A percentile compares a stretch with the other conserved stretches of the same genome.
Conservation (phyloP, 2,797 vertebrate species). For the Gymnoscopelus braueri region DNA sequence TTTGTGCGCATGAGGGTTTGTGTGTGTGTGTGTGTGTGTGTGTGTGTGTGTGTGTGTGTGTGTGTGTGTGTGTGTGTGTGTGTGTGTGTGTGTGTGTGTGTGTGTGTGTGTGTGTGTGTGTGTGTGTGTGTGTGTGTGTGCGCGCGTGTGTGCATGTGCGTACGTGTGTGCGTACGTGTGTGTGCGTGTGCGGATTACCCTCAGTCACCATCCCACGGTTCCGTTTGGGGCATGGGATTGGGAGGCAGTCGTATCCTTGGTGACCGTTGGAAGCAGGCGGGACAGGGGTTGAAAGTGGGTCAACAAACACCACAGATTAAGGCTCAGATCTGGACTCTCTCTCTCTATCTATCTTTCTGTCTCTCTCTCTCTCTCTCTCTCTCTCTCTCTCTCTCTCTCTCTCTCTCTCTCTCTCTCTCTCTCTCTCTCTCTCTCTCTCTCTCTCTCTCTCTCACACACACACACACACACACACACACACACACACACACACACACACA, state of each 20-base stretch:
- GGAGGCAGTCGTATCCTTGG: constrained; percentile 73
- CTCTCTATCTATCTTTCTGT: too few relatives aligned
- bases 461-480: constrained; percentile 7
- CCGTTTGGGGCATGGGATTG: constrained; percentile 63
- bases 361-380: too few relatives aligned
- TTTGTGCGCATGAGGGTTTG: background rate
- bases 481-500: background rate
- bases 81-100: constrained; percentile 10
- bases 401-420: too few relatives aligned
- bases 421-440: too few relatives aligned
- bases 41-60: background rate
- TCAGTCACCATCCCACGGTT: constrained; percentile 41
- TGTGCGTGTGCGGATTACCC: constrained; percentile 47
- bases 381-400: too few relatives aligned
- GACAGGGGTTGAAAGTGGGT: constrained; percentile 67
- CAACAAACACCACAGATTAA: constrained; percentile 70
- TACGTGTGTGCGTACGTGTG: background rate
- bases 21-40: background rate
- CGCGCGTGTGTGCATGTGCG: constrained; percentile 11
- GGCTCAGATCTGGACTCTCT: constrained; percentile 42
- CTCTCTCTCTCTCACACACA: constrained; percentile 1
- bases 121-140: constrained; percentile 6
- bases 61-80: constrained; percentile 1
- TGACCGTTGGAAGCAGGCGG: constrained; percentile 52
- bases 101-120: constrained; percentile 11